Conservation (phyloP, 2,797 vertebrate species). For the Sardinella longiceps region DNA sequence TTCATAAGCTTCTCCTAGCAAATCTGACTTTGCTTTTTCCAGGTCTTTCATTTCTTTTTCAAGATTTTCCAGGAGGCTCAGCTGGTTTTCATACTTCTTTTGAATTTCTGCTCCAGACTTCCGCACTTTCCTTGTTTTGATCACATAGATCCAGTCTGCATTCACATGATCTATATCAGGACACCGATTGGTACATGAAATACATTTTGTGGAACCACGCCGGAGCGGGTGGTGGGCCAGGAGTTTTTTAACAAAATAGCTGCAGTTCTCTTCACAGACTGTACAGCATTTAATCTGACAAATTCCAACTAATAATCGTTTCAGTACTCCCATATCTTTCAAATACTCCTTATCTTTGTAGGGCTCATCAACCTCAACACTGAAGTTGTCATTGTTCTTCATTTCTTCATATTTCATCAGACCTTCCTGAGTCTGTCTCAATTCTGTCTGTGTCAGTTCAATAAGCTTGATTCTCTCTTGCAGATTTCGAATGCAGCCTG, state of each 20-base stretch:
- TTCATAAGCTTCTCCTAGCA: background rate
- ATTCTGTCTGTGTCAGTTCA: background rate
- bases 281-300: too few species aligned
- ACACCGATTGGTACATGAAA: background rate
- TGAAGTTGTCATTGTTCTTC: background rate
- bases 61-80: too few species aligned
- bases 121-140: background rate
- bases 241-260: background rate
- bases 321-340: too few species aligned
- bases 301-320: too few species aligned
- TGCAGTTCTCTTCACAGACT: constrained; percentile 29
- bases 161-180: constrained; percentile 24
- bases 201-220: too few species aligned
- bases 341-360: background rate
- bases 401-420: constrained; percentile 12
- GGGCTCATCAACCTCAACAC: background rate
- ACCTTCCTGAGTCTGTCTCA: constrained; percentile 11
- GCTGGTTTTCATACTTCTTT: constrained; percentile 29
- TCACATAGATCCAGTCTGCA: background rate
- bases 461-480: background rate
- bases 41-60: too few species aligned
- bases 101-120: constrained; percentile 34
- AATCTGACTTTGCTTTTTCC: background rate
- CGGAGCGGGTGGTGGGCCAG: too few species aligned
- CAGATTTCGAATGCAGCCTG: background rate